Evolutionary conservation across 2,113 vertebrate species (phyloP).

Genomic region (Rhipidura dahli): DNA sequence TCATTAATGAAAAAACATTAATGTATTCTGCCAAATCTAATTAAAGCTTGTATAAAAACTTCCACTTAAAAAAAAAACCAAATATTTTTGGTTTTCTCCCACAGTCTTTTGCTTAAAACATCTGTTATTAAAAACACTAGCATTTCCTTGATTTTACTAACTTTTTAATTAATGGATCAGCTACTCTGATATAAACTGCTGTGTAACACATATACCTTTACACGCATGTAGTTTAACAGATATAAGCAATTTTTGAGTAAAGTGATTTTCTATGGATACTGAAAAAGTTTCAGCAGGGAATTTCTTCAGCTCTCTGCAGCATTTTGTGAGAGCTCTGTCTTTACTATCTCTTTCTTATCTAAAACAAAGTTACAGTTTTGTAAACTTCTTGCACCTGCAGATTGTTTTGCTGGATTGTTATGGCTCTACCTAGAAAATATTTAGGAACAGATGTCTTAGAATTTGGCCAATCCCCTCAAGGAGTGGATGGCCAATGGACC

Average conservation of each 20-base stretch:
- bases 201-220: neutral
- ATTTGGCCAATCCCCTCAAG: too few relatives aligned
- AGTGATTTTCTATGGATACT: neutral
- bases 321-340: too few relatives aligned
- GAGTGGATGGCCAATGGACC: too few relatives aligned
- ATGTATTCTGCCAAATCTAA: slow-evolving; percentile 73
- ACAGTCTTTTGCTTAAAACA: slow-evolving; percentile 19
- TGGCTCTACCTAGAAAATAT: too few relatives aligned
- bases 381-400: too few relatives aligned
- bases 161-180: neutral
- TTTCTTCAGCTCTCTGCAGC: too few relatives aligned
- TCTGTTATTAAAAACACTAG: slow-evolving; percentile 38
- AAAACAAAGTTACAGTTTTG: too few relatives aligned
- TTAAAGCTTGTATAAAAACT: slow-evolving; percentile 70
- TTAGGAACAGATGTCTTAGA: too few relatives aligned
- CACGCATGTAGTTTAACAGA: neutral
- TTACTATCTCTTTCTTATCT: too few relatives aligned
- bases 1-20: slow-evolving; percentile 76
- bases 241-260: neutral
- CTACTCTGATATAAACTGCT: neutral
- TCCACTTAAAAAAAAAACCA: neutral
- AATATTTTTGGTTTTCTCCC: slow-evolving; percentile 41
- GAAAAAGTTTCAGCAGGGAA: too few relatives aligned
- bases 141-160: neutral
- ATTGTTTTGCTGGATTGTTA: too few relatives aligned